A percentile compares a stretch with the other conserved stretches of the same genome.
These are phyloP conservation scores for Climacteris rufus DNA, from an alignment of 2,113 vertebrate genomes.

Conservation along the genomic window DNA sequence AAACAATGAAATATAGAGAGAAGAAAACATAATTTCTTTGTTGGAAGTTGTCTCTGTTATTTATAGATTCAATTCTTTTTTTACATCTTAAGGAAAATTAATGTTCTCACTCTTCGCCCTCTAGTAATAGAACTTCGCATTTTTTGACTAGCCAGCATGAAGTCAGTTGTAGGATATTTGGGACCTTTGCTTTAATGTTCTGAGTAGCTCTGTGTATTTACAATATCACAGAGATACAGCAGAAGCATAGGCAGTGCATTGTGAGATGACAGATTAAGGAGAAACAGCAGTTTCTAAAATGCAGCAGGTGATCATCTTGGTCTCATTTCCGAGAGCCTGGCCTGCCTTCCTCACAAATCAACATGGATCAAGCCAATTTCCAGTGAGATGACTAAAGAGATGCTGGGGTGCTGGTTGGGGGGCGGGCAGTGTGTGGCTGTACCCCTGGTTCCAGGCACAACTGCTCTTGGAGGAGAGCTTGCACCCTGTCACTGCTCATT, in stretches of 20 bases:
- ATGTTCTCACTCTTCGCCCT: neutral
- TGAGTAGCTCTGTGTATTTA: neutral
- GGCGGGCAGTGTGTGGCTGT: neutral
- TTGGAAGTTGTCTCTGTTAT: neutral
- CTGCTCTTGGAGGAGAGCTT: neutral
- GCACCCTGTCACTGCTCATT: neutral
- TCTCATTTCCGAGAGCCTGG: neutral
- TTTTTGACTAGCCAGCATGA: neutral
- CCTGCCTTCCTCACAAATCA: neutral
- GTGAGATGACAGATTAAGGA: neutral
- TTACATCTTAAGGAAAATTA: neutral
- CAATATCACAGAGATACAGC: neutral
- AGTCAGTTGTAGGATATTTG: neutral
- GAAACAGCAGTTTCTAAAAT: neutral
- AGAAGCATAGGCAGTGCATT: neutral
- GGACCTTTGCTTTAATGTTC: neutral
- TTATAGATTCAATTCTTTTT: neutral
- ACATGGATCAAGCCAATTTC: neutral
- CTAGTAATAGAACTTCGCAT: neutral
- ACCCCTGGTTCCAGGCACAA: neutral
- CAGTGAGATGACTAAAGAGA: neutral
- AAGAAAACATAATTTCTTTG: neutral
- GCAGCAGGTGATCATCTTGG: neutral
- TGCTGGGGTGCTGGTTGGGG: neutral
- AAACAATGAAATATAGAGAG: neutral